Conservation (phyloP, 2,888 invertebrate genomes). For the Apotomis capreana region DNA sequence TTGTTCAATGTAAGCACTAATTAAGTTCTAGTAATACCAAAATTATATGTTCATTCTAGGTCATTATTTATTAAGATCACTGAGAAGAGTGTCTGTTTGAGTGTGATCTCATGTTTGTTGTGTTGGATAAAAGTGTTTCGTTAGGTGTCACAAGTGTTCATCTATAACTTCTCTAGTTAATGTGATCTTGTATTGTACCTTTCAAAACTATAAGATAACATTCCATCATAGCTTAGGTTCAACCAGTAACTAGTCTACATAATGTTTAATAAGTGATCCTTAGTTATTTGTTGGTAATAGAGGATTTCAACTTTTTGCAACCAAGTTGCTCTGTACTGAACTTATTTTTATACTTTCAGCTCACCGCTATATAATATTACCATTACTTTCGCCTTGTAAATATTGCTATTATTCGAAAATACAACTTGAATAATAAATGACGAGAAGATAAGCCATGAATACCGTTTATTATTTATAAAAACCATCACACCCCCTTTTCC, state of each 20-base stretch:
- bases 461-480: slow-evolving; percentile 43
- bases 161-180: slow-evolving; percentile 54
- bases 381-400: slow-evolving; percentile 67
- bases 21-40: slow-evolving; percentile 79
- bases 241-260: slow-evolving; percentile 76
- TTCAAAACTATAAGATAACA: slow-evolving; percentile 65
- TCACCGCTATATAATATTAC: slow-evolving; percentile 58
- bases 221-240: slow-evolving; percentile 69
- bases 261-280: slow-evolving; percentile 37
- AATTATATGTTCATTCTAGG: slow-evolving; percentile 75
- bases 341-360: slow-evolving; percentile 54
- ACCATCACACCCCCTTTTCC: slow-evolving; percentile 1
- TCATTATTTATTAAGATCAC: slow-evolving; percentile 79
- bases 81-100: slow-evolving; percentile 68
- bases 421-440: slow-evolving; percentile 58
- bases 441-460: slow-evolving; percentile 47
- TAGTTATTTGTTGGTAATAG: slow-evolving; percentile 32
- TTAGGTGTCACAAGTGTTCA: slow-evolving; percentile 68
- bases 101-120: slow-evolving; percentile 77
- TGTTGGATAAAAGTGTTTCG: slow-evolving; percentile 58
- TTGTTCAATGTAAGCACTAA: slow-evolving; percentile 55
- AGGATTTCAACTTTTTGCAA: slow-evolving; percentile 57
- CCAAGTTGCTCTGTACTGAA: slow-evolving; percentile 68
- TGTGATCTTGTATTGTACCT: slow-evolving; percentile 59
- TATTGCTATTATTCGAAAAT: slow-evolving; percentile 59